Evolutionary conservation across 2,888 invertebrate species (phyloP).

Genomic region (Tenthredo mesomela): DNA sequence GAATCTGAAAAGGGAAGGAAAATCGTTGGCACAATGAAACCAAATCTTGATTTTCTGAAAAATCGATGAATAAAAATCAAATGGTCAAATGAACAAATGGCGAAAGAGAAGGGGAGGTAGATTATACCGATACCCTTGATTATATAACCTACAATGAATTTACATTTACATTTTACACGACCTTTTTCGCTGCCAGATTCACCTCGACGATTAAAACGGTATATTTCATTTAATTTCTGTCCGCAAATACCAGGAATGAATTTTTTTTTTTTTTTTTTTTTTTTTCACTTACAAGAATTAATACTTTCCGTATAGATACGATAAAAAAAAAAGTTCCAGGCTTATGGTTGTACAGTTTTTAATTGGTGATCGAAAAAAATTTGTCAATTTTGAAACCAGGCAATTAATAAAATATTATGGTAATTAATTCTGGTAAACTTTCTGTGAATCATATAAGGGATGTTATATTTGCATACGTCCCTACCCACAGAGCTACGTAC

Average conservation of each 20-base stretch:
- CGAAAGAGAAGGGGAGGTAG: not conserved
- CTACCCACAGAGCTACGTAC: not conserved
- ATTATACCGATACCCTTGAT: too few relatives aligned
- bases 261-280: not conserved
- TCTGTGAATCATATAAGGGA: not conserved
- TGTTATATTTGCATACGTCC: conserved; percentile 31
- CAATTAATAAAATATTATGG: not conserved
- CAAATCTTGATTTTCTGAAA: not conserved
- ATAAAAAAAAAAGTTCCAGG: not conserved
- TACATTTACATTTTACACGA: not conserved
- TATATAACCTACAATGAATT: not conserved
- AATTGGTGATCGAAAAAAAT: not conserved
- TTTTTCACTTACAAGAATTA: not conserved
- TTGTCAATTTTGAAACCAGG: not conserved
- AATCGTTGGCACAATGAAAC: not conserved
- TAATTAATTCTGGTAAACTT: not conserved
- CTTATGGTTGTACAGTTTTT: not conserved
- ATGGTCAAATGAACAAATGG: not conserved
- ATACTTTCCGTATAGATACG: not conserved
- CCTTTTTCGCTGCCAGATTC: not conserved
- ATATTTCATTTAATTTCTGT: not conserved
- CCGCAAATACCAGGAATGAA: not conserved
- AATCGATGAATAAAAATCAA: not conserved
- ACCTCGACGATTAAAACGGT: not conserved
- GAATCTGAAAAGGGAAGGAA: conserved; percentile 38